Evolutionary conservation across 2,797 vertebrate genomes (phyloP).

Genomic region (Spondyliosoma cantharus): DNA sequence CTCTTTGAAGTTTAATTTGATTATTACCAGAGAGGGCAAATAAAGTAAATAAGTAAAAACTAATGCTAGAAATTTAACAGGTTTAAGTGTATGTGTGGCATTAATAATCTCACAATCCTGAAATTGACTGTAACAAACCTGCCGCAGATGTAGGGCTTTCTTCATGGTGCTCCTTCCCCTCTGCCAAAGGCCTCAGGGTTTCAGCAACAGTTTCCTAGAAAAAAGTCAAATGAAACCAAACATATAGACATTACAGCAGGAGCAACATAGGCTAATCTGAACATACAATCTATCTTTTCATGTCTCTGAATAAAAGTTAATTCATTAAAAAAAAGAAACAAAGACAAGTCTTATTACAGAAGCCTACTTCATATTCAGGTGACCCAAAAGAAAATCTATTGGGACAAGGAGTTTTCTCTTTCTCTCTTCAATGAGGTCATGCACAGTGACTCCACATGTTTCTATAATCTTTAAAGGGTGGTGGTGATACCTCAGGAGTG

Average conservation of each 20-base stretch:
- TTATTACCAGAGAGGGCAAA: not conserved
- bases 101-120: not conserved
- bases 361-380: conserved; percentile 63
- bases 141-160: conserved; percentile 42
- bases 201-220: conserved; percentile 72
- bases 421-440: conserved; percentile 53
- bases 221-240: conserved; percentile 5
- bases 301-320: conserved; percentile 14
- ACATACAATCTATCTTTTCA: not conserved
- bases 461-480: conserved; percentile 11
- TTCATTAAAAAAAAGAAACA: conserved; percentile 22
- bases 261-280: not conserved
- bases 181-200: conserved; percentile 75
- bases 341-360: conserved; percentile 42
- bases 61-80: not conserved
- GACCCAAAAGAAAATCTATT: conserved; percentile 64
- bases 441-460: conserved; percentile 8
- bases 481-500: conserved; percentile 83
- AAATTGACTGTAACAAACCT: conserved; percentile 46
- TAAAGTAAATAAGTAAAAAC: not conserved
- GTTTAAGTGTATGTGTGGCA: not conserved
- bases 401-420: conserved; percentile 39
- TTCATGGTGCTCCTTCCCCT: conserved; percentile 65
- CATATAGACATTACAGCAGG: not conserved
- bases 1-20: not conserved